Conservation (phyloP, 2,888 invertebrate genomes). For the Stratiomys singularior region DNA sequence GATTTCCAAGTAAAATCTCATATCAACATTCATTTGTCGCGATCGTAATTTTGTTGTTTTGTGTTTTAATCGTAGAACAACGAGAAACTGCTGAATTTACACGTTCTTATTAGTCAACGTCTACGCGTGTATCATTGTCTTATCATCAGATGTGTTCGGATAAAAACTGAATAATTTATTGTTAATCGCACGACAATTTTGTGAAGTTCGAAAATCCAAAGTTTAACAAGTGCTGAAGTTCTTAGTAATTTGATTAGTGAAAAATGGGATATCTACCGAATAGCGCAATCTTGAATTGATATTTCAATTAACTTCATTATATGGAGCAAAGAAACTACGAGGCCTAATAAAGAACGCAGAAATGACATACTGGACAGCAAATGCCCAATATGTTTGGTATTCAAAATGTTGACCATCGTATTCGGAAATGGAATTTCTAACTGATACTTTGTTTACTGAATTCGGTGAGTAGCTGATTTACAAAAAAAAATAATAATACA, state of each 20-base stretch:
- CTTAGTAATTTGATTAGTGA: too few relatives aligned
- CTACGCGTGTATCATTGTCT: not conserved
- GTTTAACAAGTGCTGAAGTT: not conserved
- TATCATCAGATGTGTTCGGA: not conserved
- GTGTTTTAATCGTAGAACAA: not conserved
- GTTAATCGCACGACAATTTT: not conserved
- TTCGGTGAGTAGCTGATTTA: conserved; percentile 65
- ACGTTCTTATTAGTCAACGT: not conserved
- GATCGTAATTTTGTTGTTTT: not conserved
- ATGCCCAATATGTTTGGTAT: not conserved
- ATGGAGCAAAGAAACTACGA: too few relatives aligned
- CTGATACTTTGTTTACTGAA: conserved; percentile 62
- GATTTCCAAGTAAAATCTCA: not conserved
- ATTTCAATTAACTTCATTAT: too few relatives aligned
- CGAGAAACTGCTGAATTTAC: not conserved
- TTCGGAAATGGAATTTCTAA: conserved; percentile 63
- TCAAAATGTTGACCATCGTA: not conserved
- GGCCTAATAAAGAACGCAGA: not conserved
- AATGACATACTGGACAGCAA: not conserved
- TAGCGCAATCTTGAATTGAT: too few relatives aligned
- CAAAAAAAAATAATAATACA: too few relatives aligned
- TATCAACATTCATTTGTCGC: not conserved
- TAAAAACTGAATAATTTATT: not conserved
- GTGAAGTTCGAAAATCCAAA: not conserved
- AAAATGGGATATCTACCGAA: too few relatives aligned